These are phyloP conservation scores for Amiota communis DNA, from an alignment of 2,888 invertebrate species.

Conservation along the genomic window DNA sequence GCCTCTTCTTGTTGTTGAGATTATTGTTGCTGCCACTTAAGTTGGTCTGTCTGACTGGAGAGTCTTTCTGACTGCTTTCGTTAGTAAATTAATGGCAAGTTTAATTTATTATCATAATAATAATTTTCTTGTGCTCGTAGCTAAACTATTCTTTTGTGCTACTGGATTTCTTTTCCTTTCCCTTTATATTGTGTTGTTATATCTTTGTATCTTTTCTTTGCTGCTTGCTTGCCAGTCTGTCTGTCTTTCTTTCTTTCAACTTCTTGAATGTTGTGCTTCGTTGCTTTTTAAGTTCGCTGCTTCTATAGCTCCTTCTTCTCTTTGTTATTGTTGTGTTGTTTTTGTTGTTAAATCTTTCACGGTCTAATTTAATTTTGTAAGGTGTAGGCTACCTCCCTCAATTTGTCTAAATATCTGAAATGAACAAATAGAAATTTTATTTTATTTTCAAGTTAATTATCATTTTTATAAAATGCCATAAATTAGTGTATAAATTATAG, in stretches of 20 bases:
- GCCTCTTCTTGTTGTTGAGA: conserved; percentile 15
- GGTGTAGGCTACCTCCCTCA: conserved; percentile 20
- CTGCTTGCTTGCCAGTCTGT: conserved; percentile 18
- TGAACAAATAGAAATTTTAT: conserved; percentile 52
- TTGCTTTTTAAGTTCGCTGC: conserved; percentile 27
- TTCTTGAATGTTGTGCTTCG: conserved; percentile 30
- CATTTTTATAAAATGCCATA: conserved; percentile 44
- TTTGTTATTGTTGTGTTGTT: conserved; percentile 37
- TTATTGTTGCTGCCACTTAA: not conserved
- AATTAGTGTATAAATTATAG: conserved; percentile 50
- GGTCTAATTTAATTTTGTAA: conserved; percentile 61
- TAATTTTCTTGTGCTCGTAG: conserved; percentile 61
- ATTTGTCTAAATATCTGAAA: conserved; percentile 60
- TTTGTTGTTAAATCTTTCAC: conserved; percentile 51
- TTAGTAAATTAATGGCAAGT: conserved; percentile 63
- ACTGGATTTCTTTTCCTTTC: conserved; percentile 52
- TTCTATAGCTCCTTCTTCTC: conserved; percentile 19
- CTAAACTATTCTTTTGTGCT: conserved; percentile 46
- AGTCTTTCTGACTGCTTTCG: conserved; percentile 46
- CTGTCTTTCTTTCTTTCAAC: conserved; percentile 44
- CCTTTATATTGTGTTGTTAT: conserved; percentile 52
- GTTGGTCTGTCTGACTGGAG: conserved; percentile 19
- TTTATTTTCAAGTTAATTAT: conserved; percentile 58
- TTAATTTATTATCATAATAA: conserved; percentile 70
- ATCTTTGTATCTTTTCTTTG: conserved; percentile 33